Percentiles rank a stretch among this genome's conserved stretches.
These are phyloP conservation scores for Plebejus anna DNA, from an alignment of 2,888 invertebrate genomes.

Conservation along the genomic window DNA sequence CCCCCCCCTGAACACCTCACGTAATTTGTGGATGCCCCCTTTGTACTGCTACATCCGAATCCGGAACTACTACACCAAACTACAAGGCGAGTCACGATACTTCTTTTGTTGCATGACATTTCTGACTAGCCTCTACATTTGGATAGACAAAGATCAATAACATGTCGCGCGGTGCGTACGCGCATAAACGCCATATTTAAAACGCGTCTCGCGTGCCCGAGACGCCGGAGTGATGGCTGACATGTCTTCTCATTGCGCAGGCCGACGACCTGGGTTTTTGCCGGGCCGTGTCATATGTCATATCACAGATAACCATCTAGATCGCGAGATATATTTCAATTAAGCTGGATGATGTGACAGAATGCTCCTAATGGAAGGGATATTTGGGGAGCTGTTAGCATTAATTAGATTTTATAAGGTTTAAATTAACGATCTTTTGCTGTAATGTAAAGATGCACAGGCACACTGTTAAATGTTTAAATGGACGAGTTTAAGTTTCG, in stretches of 20 bases:
- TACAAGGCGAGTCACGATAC: not conserved
- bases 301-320: slow-evolving; percentile 17
- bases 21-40: too few relatives aligned
- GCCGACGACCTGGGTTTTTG: slow-evolving; percentile 48
- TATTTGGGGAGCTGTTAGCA: not conserved
- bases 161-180: not conserved
- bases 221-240: slow-evolving; percentile 45
- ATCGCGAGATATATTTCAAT: slow-evolving; percentile 12
- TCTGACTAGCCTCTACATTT: not conserved
- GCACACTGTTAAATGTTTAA: too few relatives aligned
- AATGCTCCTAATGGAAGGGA: not conserved
- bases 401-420: not conserved
- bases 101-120: too few relatives aligned
- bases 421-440: too few relatives aligned
- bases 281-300: slow-evolving; percentile 17
- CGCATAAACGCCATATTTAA: slow-evolving; percentile 41
- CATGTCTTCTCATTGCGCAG: slow-evolving; percentile 55
- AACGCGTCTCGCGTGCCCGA: slow-evolving; percentile 48
- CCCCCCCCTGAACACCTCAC: too few relatives aligned
- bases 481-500: too few relatives aligned
- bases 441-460: too few relatives aligned
- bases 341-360: slow-evolving; percentile 2
- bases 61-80: not conserved
- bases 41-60: too few relatives aligned
- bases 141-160: not conserved